Conservation (phyloP, 2,797 vertebrate species). For the Chaenodraco wilsoni region DNA sequence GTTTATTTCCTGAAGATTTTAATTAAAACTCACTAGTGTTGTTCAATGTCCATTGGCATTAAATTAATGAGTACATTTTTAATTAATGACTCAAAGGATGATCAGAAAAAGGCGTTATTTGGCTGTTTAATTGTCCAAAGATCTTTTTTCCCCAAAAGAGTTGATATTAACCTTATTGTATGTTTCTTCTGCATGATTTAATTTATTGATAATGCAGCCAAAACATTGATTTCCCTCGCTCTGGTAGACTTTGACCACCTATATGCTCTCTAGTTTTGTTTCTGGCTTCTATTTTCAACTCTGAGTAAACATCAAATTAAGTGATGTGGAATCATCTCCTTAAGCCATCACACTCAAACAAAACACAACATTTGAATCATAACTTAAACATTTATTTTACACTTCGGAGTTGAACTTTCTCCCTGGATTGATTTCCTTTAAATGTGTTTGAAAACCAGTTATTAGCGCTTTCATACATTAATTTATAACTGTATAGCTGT, state of each 20-base stretch:
- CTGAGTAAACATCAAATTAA: slow-evolving; percentile 21
- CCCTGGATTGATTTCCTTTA: neutral
- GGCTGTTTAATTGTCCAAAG: slow-evolving; percentile 13
- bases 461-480: slow-evolving; percentile 1
- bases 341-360: slow-evolving; percentile 14
- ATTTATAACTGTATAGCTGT: neutral
- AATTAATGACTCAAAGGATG: neutral
- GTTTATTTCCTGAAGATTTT: slow-evolving; percentile 17
- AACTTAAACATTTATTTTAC: neutral
- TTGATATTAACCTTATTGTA: slow-evolving; percentile 14
- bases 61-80: slow-evolving; percentile 2
- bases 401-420: neutral
- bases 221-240: slow-evolving; percentile 17
- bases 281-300: slow-evolving; percentile 47
- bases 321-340: neutral
- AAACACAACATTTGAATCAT: neutral
- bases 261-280: slow-evolving; percentile 28
- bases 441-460: slow-evolving; percentile 6
- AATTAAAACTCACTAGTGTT: neutral
- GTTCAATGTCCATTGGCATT: neutral
- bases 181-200: slow-evolving; percentile 23
- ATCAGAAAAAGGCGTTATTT: neutral
- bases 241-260: slow-evolving; percentile 18
- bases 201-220: slow-evolving; percentile 10
- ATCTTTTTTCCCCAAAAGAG: slow-evolving; percentile 3